Conservation (phyloP, 2,888 invertebrate genomes). For the Ormyrus labotus region DNA sequence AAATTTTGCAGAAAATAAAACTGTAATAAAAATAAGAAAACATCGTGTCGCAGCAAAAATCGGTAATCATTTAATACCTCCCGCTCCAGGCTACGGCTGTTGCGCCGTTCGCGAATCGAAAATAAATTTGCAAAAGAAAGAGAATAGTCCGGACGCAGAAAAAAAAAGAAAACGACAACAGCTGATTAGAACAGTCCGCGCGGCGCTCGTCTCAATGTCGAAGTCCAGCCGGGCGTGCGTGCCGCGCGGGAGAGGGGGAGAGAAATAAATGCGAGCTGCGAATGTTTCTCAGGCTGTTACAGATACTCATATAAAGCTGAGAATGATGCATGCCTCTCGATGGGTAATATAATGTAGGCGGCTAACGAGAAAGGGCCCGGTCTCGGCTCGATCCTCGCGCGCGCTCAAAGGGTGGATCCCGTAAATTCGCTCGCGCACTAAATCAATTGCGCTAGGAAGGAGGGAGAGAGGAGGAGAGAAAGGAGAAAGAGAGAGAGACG, state of each 20-base stretch:
- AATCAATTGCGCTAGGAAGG: slow-evolving; percentile 61
- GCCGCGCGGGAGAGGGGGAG: neutral
- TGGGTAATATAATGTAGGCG: slow-evolving; percentile 75
- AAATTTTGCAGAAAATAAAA: too few relatives aligned
- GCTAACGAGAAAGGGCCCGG: slow-evolving; percentile 73
- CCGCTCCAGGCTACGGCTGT: too few relatives aligned
- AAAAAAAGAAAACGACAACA: too few relatives aligned
- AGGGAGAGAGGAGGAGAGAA: neutral
- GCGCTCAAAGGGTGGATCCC: slow-evolving; percentile 66
- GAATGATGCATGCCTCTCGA: slow-evolving; percentile 73
- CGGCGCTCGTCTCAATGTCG: neutral
- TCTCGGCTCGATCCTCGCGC: slow-evolving; percentile 56
- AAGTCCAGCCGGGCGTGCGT: too few relatives aligned
- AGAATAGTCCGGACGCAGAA: too few relatives aligned
- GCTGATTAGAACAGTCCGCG: slow-evolving; percentile 5
- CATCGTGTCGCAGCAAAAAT: too few relatives aligned
- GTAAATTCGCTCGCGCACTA: slow-evolving; percentile 68
- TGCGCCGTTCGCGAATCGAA: too few relatives aligned
- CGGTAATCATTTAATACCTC: too few relatives aligned
- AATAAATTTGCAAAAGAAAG: too few relatives aligned
- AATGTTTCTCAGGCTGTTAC: slow-evolving; percentile 73
- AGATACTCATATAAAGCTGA: slow-evolving; percentile 72
- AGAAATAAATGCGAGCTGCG: slow-evolving; percentile 66
- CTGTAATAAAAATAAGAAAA: too few relatives aligned
- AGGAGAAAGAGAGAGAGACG: neutral